Evolutionary conservation across 2,797 vertebrate species (phyloP).

Genomic region (Spheniscus humboldti): DNA sequence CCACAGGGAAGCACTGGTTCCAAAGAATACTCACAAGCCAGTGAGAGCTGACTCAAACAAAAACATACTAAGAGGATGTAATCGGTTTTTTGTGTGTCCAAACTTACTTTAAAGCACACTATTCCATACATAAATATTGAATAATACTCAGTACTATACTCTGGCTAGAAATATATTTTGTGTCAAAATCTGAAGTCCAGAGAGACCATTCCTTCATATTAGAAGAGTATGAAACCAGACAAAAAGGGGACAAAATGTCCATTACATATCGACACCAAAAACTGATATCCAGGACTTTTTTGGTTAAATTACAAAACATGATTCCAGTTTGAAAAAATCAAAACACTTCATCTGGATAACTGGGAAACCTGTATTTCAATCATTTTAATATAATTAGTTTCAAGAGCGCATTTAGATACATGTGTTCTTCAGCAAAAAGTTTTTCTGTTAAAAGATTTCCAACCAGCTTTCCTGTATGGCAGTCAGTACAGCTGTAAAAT

Average conservation of each 20-base stretch:
- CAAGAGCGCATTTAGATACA: not conserved
- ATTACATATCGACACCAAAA: not conserved
- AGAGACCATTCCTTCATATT: not conserved
- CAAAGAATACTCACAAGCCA: not conserved
- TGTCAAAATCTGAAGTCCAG: not conserved
- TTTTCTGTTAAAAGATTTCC: not conserved
- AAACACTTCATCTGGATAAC: not conserved
- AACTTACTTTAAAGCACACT: not conserved
- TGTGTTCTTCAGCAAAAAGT: not conserved
- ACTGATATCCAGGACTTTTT: not conserved
- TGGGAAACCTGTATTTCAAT: not conserved
- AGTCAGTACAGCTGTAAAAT: not conserved
- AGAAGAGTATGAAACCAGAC: not conserved
- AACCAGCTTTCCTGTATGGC: not conserved
- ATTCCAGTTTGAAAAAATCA: not conserved
- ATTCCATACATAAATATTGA: not conserved
- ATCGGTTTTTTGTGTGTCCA: not conserved
- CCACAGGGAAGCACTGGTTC: not conserved
- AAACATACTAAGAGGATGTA: not conserved
- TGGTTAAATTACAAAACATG: not conserved
- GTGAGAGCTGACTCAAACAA: not conserved
- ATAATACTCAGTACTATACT: not conserved
- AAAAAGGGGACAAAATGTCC: not conserved
- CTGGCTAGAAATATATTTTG: not conserved
- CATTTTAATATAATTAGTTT: not conserved